Conservation (phyloP, 2,797 vertebrate genomes). For the Ibycter americanus region DNA sequence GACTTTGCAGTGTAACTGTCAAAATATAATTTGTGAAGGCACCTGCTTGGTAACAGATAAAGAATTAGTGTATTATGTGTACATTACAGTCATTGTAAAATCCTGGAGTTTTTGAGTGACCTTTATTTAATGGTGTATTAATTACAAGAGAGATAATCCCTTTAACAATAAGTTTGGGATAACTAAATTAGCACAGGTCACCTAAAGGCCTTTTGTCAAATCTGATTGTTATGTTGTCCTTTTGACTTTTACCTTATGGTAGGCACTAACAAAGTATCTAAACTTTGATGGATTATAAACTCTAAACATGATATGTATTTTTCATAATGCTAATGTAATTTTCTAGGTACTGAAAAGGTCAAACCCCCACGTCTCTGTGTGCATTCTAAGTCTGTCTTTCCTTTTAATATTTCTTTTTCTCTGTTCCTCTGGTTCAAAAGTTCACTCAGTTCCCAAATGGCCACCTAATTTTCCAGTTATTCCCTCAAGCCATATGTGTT, state of each 20-base stretch:
- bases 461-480: constrained; percentile 88
- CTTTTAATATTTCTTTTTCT: constrained; percentile 82
- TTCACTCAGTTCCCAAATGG: constrained; percentile 86
- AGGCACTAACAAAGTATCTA: constrained; percentile 76
- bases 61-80: constrained; percentile 42
- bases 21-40: constrained; percentile 49
- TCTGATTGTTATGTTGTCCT: constrained; percentile 80
- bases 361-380: constrained; percentile 74
- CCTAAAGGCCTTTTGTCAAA: constrained; percentile 79
- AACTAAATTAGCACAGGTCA: constrained; percentile 78
- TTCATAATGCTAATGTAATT: constrained; percentile 85
- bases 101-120: constrained; percentile 64
- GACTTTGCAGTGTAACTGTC: constrained; percentile 13
- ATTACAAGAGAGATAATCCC: constrained; percentile 75
- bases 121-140: constrained; percentile 77
- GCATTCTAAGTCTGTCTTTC: constrained; percentile 81
- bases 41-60: constrained; percentile 24
- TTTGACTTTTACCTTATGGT: constrained; percentile 81
- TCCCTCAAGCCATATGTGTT: constrained; percentile 88
- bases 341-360: constrained; percentile 80
- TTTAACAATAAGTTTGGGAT: constrained; percentile 76
- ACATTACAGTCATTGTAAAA: constrained; percentile 53
- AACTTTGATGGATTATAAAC: constrained; percentile 78
- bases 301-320: constrained; percentile 81
- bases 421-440: constrained; percentile 84